Evolutionary conservation across 1,140 invertebrate genomes (phyloP).

Genomic region (Acromyrmex charruanus): DNA sequence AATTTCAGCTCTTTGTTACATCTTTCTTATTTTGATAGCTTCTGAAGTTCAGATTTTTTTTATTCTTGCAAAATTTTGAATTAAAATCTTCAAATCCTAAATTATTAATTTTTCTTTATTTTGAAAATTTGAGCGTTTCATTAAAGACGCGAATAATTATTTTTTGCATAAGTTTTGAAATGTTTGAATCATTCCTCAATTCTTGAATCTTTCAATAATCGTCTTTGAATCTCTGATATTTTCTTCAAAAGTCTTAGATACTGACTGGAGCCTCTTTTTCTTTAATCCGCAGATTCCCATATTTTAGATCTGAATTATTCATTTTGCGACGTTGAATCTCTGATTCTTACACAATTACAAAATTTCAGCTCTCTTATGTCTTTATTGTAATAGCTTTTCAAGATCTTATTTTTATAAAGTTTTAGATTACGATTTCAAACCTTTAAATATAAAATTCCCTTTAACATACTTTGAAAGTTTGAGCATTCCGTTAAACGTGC

Average conservation of each 20-base stretch:
- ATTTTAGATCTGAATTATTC: conserved; percentile 25
- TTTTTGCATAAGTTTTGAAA: not conserved
- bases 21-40: not conserved
- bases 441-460: not conserved
- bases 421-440: not conserved
- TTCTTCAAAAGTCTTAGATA: not conserved
- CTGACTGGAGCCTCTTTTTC: not conserved
- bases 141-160: not conserved
- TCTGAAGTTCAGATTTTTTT: not conserved
- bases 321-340: not conserved
- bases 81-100: not conserved
- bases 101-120: not conserved
- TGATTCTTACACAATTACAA: not conserved
- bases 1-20: not conserved
- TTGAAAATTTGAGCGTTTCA: not conserved
- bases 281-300: not conserved
- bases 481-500: not conserved
- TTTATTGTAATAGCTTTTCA: not conserved
- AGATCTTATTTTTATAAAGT: conserved; percentile 11
- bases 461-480: not conserved
- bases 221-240: not conserved
- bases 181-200: not conserved
- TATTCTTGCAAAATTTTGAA: not conserved
- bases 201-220: conserved; percentile 11
- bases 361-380: not conserved